These are phyloP conservation scores for Gonocerus acuteangulatus DNA, from an alignment of 2,888 invertebrate species.

Conservation along the genomic window DNA sequence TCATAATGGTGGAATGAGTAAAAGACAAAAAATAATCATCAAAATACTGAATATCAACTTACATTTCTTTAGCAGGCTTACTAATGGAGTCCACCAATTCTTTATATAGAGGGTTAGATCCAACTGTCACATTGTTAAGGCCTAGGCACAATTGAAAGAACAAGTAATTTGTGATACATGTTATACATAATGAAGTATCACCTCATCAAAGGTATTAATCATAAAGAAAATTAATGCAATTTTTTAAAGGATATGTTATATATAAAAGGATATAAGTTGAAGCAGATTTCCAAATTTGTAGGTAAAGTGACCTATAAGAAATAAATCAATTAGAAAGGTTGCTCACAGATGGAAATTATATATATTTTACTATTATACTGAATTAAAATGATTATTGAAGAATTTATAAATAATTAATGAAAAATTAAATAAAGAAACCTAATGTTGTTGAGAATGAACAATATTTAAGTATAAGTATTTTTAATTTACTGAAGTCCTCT, in stretches of 20 bases:
- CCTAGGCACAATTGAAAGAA: constrained; percentile 20
- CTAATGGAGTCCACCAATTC: constrained; percentile 13
- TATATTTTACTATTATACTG: no score
- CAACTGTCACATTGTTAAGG: constrained; percentile 10
- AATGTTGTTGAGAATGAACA: no score
- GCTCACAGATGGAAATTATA: no score
- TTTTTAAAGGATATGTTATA: constrained; percentile 16
- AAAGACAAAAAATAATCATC: no score
- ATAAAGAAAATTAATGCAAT: no score
- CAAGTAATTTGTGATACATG: neutral
- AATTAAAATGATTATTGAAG: no score
- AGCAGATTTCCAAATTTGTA: constrained; percentile 2
- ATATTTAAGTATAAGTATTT: no score
- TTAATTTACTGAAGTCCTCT: no score
- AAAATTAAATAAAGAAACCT: no score
- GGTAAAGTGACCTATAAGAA: constrained; percentile 26
- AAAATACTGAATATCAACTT: no score
- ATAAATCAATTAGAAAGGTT: constrained; percentile 7
- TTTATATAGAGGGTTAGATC: constrained; percentile 13
- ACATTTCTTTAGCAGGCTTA: neutral
- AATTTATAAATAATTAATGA: no score
- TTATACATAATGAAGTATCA: neutral
- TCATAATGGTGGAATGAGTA: no score
- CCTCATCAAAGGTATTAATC: neutral
- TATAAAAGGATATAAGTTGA: constrained; percentile 16